Conservation (phyloP, 2,888 invertebrate genomes). For the Oxyscelio sp. region DNA sequence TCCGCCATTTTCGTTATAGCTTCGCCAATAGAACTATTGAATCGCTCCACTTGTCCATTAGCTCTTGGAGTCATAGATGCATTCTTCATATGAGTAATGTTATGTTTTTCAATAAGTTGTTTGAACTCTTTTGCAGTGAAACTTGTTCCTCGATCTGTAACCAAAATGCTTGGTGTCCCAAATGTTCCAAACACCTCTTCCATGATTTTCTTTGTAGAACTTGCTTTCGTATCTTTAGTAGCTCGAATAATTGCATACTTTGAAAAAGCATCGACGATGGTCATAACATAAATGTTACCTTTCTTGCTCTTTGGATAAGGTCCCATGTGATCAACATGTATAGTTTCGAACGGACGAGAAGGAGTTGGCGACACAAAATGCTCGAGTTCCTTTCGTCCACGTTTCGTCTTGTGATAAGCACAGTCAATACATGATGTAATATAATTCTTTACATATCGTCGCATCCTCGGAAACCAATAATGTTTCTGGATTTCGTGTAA, state of each 20-base stretch:
- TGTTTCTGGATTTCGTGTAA: not conserved
- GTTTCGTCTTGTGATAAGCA: not conserved
- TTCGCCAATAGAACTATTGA: not conserved
- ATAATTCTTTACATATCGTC: not conserved
- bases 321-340: slow-evolving; percentile 8
- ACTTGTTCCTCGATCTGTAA: not conserved
- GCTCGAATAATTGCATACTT: not conserved
- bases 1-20: not conserved
- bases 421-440: not conserved
- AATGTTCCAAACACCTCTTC: not conserved
- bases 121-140: not conserved
- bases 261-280: not conserved
- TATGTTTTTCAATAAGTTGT: not conserved
- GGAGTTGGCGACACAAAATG: not conserved
- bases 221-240: slow-evolving; percentile 3
- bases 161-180: not conserved
- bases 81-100: not conserved
- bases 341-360: not conserved
- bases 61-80: not conserved
- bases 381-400: not conserved
- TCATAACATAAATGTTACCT: slow-evolving; percentile 1
- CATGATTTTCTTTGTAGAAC: not conserved
- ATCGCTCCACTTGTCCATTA: slow-evolving; percentile 6
- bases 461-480: not conserved
- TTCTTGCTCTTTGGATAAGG: not conserved